A percentile compares a stretch with the other conserved stretches of the same genome.
phyloP scores from a whole-genome alignment of 1,140 invertebrate species.

The Drepana arcuata region DNA sequence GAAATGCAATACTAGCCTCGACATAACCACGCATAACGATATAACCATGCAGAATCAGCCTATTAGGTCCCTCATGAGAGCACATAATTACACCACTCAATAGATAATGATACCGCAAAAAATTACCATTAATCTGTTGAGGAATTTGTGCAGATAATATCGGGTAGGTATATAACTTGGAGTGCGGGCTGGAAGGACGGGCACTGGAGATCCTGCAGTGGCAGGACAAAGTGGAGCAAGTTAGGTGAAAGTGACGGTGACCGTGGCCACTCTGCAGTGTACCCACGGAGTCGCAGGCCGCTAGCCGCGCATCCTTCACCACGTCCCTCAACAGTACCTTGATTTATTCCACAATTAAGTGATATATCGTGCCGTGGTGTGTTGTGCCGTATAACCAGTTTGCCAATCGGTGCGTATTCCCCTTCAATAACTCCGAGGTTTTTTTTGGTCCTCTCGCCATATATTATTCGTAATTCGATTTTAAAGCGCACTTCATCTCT shows the following conservation, averaged over 20 bases:
- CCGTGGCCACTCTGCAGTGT: slow-evolving; percentile 21
- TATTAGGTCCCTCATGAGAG: slow-evolving; percentile 40
- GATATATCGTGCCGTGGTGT: slow-evolving; percentile 5
- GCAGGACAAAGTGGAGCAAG: slow-evolving; percentile 47
- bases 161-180: slow-evolving; percentile 36
- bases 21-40: not conserved
- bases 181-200: slow-evolving; percentile 26
- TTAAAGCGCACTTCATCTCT: too few species aligned
- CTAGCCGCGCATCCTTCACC: slow-evolving; percentile 14
- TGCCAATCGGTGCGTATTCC: slow-evolving; percentile 4
- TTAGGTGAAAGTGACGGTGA: slow-evolving; percentile 54
- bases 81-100: slow-evolving; percentile 46
- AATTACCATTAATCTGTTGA: slow-evolving; percentile 41
- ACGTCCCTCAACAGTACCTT: slow-evolving; percentile 3
- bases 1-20: too few species aligned
- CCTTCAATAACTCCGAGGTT: too few species aligned
- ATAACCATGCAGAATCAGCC: not conserved
- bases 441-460: too few species aligned
- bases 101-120: slow-evolving; percentile 42
- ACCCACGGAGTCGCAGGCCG: slow-evolving; percentile 26
- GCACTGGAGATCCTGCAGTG: slow-evolving; percentile 29
- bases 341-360: too few species aligned
- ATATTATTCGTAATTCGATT: too few species aligned
- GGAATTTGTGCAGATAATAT: slow-evolving; percentile 42
- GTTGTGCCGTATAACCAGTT: slow-evolving; percentile 2